phyloP scores from a whole-genome alignment of 1,140 invertebrate species.

The Bombus turneri region DNA sequence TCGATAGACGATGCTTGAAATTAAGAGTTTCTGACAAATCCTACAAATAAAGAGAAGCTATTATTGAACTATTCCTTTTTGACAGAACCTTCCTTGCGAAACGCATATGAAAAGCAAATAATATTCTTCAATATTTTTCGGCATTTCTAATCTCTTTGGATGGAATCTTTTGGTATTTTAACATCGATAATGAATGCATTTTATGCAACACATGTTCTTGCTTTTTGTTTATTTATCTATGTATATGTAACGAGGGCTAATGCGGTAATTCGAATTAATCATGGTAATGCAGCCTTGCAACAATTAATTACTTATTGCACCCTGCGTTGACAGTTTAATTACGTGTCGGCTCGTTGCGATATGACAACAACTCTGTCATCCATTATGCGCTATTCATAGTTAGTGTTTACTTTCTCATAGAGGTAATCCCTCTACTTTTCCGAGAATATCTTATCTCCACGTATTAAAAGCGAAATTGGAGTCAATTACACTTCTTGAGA shows the following conservation, averaged over 20 bases:
- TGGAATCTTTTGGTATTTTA: not conserved
- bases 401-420: conserved; percentile 23
- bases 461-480: not conserved
- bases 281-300: not conserved
- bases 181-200: not conserved
- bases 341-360: conserved; percentile 12
- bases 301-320: conserved; percentile 33
- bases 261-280: conserved; percentile 15
- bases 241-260: not conserved
- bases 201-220: too few species aligned
- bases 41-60: not conserved
- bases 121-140: not conserved
- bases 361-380: conserved; percentile 9
- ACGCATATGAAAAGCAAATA: too few species aligned
- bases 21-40: not conserved
- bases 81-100: too few species aligned
- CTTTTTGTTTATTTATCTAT: not conserved
- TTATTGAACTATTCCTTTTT: not conserved
- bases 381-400: conserved; percentile 25
- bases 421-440: conserved; percentile 7
- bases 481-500: not conserved
- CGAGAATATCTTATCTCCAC: not conserved
- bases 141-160: not conserved
- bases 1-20: not conserved
- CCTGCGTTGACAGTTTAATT: conserved; percentile 27